A percentile compares a stretch with the other conserved stretches of the same genome.
Evolutionary conservation across 2,113 vertebrate genomes (phyloP).

Genomic region (Pseudois nayaur): DNA sequence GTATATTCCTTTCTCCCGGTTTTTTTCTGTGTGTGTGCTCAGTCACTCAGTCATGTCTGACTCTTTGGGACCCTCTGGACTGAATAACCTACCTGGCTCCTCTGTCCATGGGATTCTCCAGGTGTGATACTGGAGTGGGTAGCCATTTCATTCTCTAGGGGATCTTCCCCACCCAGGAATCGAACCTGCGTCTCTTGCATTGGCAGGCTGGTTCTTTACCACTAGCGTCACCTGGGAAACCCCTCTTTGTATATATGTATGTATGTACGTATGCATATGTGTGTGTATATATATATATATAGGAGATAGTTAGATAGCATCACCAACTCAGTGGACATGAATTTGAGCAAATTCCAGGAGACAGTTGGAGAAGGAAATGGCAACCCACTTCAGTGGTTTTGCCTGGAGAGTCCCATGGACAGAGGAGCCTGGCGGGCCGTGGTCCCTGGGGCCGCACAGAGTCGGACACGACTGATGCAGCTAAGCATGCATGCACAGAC

Average conservation of each 20-base stretch:
- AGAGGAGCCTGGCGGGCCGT: neutral
- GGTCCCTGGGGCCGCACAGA: neutral
- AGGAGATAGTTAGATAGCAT: neutral
- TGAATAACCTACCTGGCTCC: neutral
- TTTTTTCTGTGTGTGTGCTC: neutral
- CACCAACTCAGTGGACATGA: neutral
- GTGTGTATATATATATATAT: fast-evolving
- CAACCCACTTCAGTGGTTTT: neutral
- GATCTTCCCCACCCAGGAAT: neutral
- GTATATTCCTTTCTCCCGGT: neutral
- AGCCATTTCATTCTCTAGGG: neutral
- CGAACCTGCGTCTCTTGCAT: neutral
- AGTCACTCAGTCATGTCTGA: neutral
- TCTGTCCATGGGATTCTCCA: neutral
- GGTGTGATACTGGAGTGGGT: neutral
- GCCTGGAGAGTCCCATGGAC: neutral
- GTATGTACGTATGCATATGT: neutral
- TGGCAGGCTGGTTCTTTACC: neutral
- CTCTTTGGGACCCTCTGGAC: neutral
- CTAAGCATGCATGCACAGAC: neutral
- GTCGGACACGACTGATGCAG: neutral
- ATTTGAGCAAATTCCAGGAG: neutral
- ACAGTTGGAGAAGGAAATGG: neutral
- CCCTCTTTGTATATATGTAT: neutral
- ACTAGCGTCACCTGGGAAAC: neutral